Conservation (phyloP, 1,140 invertebrate species). For the Melipona quadrifasciata region DNA sequence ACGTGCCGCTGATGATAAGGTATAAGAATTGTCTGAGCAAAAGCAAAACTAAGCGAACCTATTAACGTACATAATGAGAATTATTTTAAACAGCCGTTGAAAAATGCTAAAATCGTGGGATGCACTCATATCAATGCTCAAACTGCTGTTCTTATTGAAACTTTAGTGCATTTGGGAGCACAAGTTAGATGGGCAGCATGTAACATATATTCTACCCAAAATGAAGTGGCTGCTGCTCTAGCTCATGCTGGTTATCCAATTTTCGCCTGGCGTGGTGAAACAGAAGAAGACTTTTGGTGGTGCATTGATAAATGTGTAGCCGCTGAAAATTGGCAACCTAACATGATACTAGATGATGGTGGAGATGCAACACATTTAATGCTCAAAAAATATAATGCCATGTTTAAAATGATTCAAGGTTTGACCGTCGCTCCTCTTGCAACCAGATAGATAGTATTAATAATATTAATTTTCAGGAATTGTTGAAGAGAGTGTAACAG, state of each 20-base stretch:
- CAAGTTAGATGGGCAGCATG: conserved; percentile 97
- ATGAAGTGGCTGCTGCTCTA: conserved; percentile 98
- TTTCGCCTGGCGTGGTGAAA: conserved; percentile 98
- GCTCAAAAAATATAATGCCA: conserved; percentile 97
- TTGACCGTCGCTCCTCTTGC: conserved; percentile 23
- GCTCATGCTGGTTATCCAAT: conserved; percentile 94
- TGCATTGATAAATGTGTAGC: conserved; percentile 97
- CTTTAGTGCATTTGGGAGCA: conserved; percentile 93
- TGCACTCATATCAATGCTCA: conserved; percentile 99
- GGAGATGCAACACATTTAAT: conserved; percentile 98
- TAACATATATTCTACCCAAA: conserved; percentile 99
- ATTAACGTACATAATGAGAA: conserved; percentile 1
- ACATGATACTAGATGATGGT: conserved; percentile 99
- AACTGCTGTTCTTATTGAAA: conserved; percentile 98
- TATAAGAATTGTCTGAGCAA: conserved; percentile 47
- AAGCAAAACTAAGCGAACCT: not conserved
- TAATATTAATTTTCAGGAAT: conserved; percentile 86
- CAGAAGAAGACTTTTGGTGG: conserved; percentile 99
- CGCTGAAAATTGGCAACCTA: conserved; percentile 97
- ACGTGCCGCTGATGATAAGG: conserved; percentile 94
- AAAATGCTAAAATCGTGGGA: conserved; percentile 97
- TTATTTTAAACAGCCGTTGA: conserved; percentile 85
- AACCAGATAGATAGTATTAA: not conserved
- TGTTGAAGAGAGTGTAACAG: conserved; percentile 98
- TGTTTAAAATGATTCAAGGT: conserved; percentile 98